Percentiles rank a stretch among this genome's conserved stretches.
Evolutionary conservation across 1,140 invertebrate species (phyloP).

Genomic region (Homalodisca vitripennis): DNA sequence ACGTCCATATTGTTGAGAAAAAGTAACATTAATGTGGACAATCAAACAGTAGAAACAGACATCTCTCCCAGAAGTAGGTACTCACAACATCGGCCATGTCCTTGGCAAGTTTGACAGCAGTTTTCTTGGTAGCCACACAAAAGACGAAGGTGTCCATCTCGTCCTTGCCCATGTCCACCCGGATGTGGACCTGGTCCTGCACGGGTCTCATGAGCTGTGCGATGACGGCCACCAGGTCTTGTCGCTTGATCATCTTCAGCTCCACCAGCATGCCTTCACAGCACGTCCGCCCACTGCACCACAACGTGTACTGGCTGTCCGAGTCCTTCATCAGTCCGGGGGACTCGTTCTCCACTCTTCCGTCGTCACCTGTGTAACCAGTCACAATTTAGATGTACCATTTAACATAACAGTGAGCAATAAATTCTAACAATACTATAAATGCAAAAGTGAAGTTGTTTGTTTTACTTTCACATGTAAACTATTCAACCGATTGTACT

Average conservation of each 20-base stretch:
- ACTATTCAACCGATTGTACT: too few relatives aligned
- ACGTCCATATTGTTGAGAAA: too few relatives aligned
- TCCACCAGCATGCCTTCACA: conserved; percentile 97
- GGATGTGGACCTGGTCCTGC: conserved; percentile 82
- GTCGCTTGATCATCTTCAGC: conserved; percentile 91
- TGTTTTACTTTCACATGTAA: too few relatives aligned
- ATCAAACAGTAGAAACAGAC: too few relatives aligned
- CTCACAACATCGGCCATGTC: conserved; percentile 92
- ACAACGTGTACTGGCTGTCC: conserved; percentile 91
- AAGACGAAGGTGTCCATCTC: conserved; percentile 95
- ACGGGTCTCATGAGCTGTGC: conserved; percentile 81
- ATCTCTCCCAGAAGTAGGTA: too few relatives aligned
- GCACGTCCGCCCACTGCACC: conserved; percentile 92
- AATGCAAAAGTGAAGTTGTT: too few relatives aligned
- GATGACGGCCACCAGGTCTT: conserved; percentile 90
- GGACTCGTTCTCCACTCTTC: conserved; percentile 61
- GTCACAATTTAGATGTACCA: too few relatives aligned
- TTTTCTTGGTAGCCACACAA: conserved; percentile 88
- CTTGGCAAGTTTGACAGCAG: conserved; percentile 78
- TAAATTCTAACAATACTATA: too few relatives aligned
- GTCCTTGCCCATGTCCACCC: conserved; percentile 84
- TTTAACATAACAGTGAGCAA: too few relatives aligned
- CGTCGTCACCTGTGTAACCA: conserved; percentile 64
- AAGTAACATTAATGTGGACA: too few relatives aligned
- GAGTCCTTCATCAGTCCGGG: conserved; percentile 85